Conservation (phyloP, 2,797 vertebrate species). For the Sebastes oblongus region DNA sequence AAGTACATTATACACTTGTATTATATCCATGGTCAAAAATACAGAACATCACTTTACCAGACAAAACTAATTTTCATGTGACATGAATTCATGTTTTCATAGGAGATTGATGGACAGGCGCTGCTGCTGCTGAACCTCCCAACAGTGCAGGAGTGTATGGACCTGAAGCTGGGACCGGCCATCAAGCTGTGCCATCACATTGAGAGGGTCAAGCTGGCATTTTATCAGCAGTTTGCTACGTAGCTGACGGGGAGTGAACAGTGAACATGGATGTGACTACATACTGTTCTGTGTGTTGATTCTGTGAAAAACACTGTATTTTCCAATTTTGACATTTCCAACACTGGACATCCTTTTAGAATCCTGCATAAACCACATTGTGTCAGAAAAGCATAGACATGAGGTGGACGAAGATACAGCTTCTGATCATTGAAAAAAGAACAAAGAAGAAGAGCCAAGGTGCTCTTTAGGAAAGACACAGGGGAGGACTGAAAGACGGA, state of each 20-base stretch:
- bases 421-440: constrained; percentile 2
- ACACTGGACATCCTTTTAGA: constrained; percentile 60
- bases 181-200: constrained; percentile 99
- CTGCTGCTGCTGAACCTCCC: constrained; percentile 95
- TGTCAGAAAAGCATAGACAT: constrained; percentile 6
- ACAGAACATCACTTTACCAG: neutral
- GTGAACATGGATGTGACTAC: constrained; percentile 26
- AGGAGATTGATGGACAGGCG: constrained; percentile 99
- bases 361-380: constrained; percentile 19
- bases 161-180: constrained; percentile 96
- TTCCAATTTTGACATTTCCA: constrained; percentile 31
- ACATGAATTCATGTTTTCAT: constrained; percentile 27
- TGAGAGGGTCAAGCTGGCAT: constrained; percentile 97
- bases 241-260: constrained; percentile 79
- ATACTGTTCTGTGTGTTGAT: constrained; percentile 42
- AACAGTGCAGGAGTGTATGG: constrained; percentile 99
- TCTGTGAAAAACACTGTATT: constrained; percentile 42
- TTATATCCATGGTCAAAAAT: neutral
- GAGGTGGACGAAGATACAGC: neutral
- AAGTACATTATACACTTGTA: neutral
- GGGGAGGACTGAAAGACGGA: neutral
- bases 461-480: neutral
- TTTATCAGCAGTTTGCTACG: constrained; percentile 97
- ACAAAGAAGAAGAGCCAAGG: neutral
- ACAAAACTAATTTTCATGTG: neutral